Evolutionary conservation across 2,797 vertebrate species (phyloP).

Genomic region (Natrix natrix): DNA sequence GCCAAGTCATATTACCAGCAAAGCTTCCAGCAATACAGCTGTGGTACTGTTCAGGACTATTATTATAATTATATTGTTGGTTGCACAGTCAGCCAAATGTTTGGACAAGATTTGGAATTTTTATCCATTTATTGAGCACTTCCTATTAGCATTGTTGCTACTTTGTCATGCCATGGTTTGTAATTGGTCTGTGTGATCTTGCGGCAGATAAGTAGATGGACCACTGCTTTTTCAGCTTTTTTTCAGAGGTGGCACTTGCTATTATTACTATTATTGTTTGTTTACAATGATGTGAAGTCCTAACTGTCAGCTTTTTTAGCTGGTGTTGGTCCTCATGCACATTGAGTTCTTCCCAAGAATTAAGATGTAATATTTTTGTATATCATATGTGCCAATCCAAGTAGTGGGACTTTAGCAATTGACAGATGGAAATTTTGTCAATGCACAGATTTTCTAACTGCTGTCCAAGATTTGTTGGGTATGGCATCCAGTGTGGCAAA

Average conservation of each 20-base stretch:
- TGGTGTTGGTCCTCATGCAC: neutral
- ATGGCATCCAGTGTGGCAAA: too few species aligned
- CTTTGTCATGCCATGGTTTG: too few species aligned
- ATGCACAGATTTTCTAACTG: too few species aligned
- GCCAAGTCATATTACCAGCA: neutral
- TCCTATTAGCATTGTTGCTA: neutral
- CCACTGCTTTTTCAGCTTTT: too few species aligned
- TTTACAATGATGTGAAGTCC: neutral
- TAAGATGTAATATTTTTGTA: neutral
- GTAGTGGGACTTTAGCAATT: too few species aligned
- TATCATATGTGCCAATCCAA: too few species aligned
- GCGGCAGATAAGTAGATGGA: accelerated
- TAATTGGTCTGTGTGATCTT: too few species aligned
- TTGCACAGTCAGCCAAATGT: neutral
- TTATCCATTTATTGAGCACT: neutral
- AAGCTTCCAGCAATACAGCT: neutral
- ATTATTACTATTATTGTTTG: neutral
- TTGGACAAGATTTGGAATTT: neutral
- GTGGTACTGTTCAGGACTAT: neutral
- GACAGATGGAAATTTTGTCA: too few species aligned
- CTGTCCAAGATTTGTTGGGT: too few species aligned
- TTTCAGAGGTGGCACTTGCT: too few species aligned
- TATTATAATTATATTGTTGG: neutral
- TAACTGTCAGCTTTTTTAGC: neutral
- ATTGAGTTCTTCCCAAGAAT: neutral